Evolutionary conservation across 2,113 vertebrate genomes (phyloP).

Genomic region (Camelus dromedarius): DNA sequence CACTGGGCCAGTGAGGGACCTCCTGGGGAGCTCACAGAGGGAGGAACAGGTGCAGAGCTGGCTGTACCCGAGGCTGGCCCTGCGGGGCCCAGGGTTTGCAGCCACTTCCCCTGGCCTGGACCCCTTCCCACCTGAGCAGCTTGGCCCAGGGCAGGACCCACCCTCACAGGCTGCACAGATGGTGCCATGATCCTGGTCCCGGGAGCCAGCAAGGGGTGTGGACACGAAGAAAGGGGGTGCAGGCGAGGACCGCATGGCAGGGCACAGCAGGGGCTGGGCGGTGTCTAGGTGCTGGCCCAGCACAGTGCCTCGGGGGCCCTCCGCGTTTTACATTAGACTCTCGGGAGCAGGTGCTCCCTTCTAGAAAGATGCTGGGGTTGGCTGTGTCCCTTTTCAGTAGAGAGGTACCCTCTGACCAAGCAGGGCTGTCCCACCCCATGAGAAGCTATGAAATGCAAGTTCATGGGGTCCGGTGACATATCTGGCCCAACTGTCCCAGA

Average conservation of each 20-base stretch:
- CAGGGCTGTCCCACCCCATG: background rate
- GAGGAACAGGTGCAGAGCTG: background rate
- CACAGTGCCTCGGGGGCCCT: background rate
- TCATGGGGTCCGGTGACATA: background rate
- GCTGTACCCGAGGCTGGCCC: background rate
- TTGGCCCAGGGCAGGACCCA: background rate
- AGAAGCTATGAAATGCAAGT: background rate
- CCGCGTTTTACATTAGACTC: accelerated
- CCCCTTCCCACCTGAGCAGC: background rate
- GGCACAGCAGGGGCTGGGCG: background rate
- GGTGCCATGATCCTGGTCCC: background rate
- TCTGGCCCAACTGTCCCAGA: background rate
- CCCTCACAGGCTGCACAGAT: background rate
- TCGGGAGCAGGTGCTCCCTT: background rate
- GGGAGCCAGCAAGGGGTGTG: background rate
- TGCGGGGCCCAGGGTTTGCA: accelerated
- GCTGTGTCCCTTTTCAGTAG: background rate
- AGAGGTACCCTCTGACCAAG: background rate
- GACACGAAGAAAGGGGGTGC: no score
- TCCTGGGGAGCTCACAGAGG: background rate
- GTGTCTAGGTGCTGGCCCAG: background rate
- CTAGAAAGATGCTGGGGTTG: background rate
- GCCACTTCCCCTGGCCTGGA: background rate
- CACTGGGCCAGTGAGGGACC: background rate
- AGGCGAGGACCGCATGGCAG: background rate